Percentiles rank a stretch among this genome's conserved stretches.
Evolutionary conservation across 2,113 vertebrate species (phyloP).

Genomic region (Tragulus kanchil): DNA sequence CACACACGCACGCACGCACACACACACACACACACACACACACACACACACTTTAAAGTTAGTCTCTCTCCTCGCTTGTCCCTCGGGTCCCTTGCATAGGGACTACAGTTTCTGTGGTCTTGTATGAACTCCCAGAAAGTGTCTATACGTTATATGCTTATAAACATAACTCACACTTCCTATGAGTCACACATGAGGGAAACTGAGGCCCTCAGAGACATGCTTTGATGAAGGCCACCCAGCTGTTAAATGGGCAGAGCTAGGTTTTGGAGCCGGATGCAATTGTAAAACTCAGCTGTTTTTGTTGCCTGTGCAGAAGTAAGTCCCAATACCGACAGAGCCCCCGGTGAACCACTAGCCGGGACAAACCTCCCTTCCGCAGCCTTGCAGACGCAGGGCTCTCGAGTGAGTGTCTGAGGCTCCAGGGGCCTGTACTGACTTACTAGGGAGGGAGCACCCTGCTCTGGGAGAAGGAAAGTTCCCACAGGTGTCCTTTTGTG

Average conservation of each 20-base stretch:
- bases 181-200: background rate
- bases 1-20: background rate
- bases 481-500: background rate
- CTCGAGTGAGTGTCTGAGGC: background rate
- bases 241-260: background rate
- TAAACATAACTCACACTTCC: background rate
- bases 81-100: background rate
- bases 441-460: background rate
- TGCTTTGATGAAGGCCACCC: background rate
- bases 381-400: background rate
- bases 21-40: background rate
- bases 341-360: background rate
- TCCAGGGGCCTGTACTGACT: background rate
- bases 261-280: background rate
- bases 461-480: background rate
- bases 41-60: background rate
- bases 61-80: background rate
- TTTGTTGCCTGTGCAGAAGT: background rate
- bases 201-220: background rate
- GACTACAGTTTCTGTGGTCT: background rate
- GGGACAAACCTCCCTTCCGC: background rate
- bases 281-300: background rate
- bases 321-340: background rate
- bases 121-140: background rate
- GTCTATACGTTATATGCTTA: background rate